Conservation (phyloP, 2,888 invertebrate genomes). For the Ligdia adustata region DNA sequence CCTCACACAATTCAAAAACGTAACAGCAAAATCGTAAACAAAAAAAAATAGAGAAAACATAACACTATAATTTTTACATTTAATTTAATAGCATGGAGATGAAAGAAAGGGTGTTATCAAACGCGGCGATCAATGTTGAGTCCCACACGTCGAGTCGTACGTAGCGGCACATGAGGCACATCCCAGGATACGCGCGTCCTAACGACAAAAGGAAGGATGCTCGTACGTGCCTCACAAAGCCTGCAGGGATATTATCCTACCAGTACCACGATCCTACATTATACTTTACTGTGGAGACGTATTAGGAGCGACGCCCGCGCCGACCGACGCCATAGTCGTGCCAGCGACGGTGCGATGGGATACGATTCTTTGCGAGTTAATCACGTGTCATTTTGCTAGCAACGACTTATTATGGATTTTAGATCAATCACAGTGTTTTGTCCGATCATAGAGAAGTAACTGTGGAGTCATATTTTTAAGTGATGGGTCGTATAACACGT, state of each 20-base stretch:
- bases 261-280: too few species aligned
- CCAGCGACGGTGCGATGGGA: constrained; percentile 41
- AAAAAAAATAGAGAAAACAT: too few species aligned
- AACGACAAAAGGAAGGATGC: constrained; percentile 75
- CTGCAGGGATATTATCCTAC: constrained; percentile 67
- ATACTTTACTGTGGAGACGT: constrained; percentile 33
- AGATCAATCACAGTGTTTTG: too few species aligned
- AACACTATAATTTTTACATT: too few species aligned
- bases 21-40: too few species aligned
- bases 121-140: constrained; percentile 4
- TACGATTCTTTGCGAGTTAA: constrained; percentile 40
- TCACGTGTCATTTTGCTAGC: too few species aligned
- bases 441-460: too few species aligned
- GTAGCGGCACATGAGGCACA: constrained; percentile 21
- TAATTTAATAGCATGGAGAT: too few species aligned
- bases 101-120: constrained; percentile 15
- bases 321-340: constrained; percentile 38
- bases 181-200: constrained; percentile 28
- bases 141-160: constrained; percentile 30
- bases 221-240: constrained; percentile 78
- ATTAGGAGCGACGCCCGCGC: constrained; percentile 60
- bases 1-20: too few species aligned
- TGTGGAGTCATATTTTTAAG: too few species aligned
- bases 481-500: too few species aligned
- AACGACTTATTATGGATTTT: too few species aligned